These are phyloP conservation scores for Gymnosoma rotundatum DNA, from an alignment of 2,888 invertebrate species.

Conservation along the genomic window DNA sequence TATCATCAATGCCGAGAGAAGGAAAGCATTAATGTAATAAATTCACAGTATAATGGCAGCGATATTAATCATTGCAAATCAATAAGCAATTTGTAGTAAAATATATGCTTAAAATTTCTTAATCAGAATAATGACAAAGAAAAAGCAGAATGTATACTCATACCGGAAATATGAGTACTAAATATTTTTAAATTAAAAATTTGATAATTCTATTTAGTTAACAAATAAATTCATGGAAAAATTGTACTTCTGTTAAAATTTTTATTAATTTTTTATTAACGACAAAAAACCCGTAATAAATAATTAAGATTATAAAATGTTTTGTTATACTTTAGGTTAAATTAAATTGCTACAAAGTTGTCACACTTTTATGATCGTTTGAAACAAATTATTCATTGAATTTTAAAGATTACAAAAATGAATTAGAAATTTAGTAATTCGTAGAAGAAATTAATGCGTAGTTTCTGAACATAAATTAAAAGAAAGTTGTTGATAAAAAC, in stretches of 20 bases:
- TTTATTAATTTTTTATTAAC: no score
- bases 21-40: no score
- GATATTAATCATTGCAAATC: background rate
- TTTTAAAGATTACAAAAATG: constrained; percentile 49
- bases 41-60: background rate
- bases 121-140: constrained; percentile 18
- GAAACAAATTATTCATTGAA: constrained; percentile 58
- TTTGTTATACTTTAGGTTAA: background rate
- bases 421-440: background rate
- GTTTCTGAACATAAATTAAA: no score
- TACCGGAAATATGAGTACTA: no score
- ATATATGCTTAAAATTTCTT: constrained; percentile 25
- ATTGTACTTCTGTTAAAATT: no score
- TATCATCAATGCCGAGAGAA: background rate
- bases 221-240: no score
- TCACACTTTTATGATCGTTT: constrained; percentile 25
- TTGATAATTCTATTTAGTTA: no score
- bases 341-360: background rate
- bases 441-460: background rate
- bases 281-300: no score
- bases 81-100: constrained; percentile 28
- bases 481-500: no score
- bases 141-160: background rate
- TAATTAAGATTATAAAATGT: no score
- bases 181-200: no score